These are phyloP conservation scores for Nannobrachium achirus DNA, from an alignment of 2,113 vertebrate species.

Conservation along the genomic window DNA sequence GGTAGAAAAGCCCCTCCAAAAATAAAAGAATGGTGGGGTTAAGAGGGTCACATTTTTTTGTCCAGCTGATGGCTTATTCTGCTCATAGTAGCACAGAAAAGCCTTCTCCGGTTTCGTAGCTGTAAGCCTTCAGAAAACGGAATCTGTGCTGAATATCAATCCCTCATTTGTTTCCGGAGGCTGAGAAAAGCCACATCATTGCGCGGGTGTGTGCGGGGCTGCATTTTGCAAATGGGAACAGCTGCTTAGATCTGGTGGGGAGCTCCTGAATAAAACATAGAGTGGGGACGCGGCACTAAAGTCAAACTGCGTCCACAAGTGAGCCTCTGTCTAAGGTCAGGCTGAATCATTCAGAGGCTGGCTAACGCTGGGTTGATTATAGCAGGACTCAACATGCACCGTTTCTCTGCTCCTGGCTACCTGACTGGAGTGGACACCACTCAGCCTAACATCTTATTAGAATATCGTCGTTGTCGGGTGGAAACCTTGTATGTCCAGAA, in stretches of 20 bases:
- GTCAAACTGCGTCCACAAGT: constrained; percentile 64
- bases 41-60: constrained; percentile 24
- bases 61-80: constrained; percentile 22
- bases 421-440: not conserved
- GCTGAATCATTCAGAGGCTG: constrained; percentile 34
- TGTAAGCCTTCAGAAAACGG: constrained; percentile 28
- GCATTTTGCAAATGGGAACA: constrained; percentile 47
- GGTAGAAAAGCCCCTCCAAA: not conserved
- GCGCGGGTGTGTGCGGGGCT: constrained; percentile 23
- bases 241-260: constrained; percentile 57
- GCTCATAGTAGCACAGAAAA: constrained; percentile 13
- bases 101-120: not conserved
- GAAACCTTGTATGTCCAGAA: no score
- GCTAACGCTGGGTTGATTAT: constrained; percentile 46
- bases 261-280: constrained; percentile 72
- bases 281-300: constrained; percentile 40
- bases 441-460: no score
- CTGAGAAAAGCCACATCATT: constrained; percentile 37
- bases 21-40: not conserved
- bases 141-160: constrained; percentile 45
- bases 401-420: not conserved
- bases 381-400: not conserved
- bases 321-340: constrained; percentile 61
- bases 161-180: constrained; percentile 39
- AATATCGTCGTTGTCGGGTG: no score